Conservation (phyloP, 2,113 vertebrate species). For the Philantomba maxwellii region DNA sequence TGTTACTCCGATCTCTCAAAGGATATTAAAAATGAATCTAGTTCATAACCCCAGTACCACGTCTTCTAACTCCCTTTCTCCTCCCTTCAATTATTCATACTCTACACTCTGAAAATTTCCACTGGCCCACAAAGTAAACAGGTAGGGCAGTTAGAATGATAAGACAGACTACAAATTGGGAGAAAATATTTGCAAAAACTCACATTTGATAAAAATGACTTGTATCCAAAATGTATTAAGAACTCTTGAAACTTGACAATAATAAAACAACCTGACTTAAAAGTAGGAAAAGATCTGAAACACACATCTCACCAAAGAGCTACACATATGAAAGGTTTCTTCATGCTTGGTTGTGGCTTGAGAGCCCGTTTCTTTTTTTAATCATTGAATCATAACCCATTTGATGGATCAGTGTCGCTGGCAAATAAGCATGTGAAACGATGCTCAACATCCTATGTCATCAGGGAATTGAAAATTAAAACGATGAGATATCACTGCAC, state of each 20-base stretch:
- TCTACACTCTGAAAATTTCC: background rate
- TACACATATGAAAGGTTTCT: background rate
- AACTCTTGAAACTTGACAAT: background rate
- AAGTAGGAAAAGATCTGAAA: background rate
- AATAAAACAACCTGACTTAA: background rate
- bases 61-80: background rate
- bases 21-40: background rate
- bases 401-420: background rate
- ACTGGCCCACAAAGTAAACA: background rate
- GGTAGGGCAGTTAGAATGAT: background rate
- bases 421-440: background rate
- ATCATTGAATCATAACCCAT: background rate
- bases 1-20: background rate
- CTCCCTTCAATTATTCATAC: background rate
- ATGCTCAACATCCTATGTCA: background rate
- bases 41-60: background rate
- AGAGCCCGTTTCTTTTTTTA: background rate
- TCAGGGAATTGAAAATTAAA: background rate
- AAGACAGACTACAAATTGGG: background rate
- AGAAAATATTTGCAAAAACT: background rate
- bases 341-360: background rate
- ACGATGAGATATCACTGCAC: background rate
- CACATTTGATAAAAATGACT: background rate
- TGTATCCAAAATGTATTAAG: background rate
- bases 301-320: background rate